A percentile compares a stretch with the other conserved stretches of the same genome.
Evolutionary conservation across 2,113 vertebrate genomes (phyloP).

Genomic region (Columba janthina): DNA sequence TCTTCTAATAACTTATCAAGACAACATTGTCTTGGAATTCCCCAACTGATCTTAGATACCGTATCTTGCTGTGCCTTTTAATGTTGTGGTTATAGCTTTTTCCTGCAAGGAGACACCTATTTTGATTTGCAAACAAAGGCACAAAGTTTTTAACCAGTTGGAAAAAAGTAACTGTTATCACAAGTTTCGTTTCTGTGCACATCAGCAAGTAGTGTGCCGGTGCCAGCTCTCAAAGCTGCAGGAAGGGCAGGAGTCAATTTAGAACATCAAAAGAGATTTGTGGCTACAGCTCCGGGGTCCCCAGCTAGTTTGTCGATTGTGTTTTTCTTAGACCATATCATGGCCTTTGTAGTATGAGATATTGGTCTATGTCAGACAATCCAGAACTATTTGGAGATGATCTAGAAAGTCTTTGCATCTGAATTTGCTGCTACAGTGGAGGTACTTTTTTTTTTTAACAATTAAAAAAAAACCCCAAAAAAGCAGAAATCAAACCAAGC

Average conservation of each 20-base stretch:
- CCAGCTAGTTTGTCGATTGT: neutral
- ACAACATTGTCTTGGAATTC: neutral
- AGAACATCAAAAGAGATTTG: neutral
- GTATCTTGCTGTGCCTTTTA: neutral
- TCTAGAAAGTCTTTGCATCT: neutral
- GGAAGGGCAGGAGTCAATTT: neutral
- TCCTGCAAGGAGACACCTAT: neutral
- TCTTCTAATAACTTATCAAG: neutral
- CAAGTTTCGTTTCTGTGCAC: neutral
- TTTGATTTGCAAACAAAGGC: slow-evolving; percentile 17
- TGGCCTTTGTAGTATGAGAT: neutral
- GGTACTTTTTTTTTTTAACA: neutral
- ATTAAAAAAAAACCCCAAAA: neutral
- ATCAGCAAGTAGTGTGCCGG: neutral
- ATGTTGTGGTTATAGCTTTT: neutral
- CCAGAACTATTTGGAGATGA: neutral
- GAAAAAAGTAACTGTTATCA: neutral
- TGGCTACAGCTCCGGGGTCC: neutral
- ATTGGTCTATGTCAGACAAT: neutral
- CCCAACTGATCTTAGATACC: neutral
- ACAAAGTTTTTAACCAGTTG: neutral
- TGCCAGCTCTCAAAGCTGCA: neutral
- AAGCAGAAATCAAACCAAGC: neutral
- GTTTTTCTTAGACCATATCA: neutral
- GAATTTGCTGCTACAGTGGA: neutral